Percentiles rank a stretch among this genome's conserved stretches.
Evolutionary conservation across 2,888 invertebrate species (phyloP).

Genomic region (Stenodera caucasica): DNA sequence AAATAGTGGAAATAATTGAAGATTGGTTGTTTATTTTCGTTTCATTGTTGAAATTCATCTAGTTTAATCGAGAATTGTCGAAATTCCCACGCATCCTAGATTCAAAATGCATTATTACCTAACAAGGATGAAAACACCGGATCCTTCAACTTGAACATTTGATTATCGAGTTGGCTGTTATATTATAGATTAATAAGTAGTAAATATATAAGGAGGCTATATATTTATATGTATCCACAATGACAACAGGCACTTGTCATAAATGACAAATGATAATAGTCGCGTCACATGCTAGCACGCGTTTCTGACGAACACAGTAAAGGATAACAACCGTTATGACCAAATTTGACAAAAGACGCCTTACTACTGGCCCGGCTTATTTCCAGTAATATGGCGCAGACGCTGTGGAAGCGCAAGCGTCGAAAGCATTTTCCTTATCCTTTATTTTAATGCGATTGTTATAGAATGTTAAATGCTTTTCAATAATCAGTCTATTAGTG

Average conservation of each 20-base stretch:
- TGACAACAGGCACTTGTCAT: constrained; percentile 27
- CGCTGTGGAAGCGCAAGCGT: constrained; percentile 41
- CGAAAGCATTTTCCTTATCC: constrained; percentile 44
- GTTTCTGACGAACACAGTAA: constrained; percentile 11
- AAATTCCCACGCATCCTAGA: too few relatives aligned
- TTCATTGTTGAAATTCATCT: too few relatives aligned
- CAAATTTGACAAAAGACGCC: constrained; percentile 32
- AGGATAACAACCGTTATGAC: constrained; percentile 15
- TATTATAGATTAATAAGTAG: constrained; percentile 15
- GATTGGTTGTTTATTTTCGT: too few relatives aligned
- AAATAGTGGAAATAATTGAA: too few relatives aligned
- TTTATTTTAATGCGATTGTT: constrained; percentile 50
- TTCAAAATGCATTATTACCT: too few relatives aligned
- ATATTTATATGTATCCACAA: constrained; percentile 19
- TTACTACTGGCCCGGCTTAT: constrained; percentile 43
- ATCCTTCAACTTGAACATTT: constrained; percentile 20
- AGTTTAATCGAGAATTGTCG: too few relatives aligned
- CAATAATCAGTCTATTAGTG: constrained; percentile 44
- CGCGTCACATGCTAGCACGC: constrained; percentile 37
- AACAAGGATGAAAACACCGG: constrained; percentile 6
- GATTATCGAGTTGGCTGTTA: constrained; percentile 18
- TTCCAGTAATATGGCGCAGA: constrained; percentile 42
- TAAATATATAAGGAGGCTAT: constrained; percentile 9
- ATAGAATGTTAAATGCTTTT: constrained; percentile 47
- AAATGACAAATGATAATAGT: constrained; percentile 23